Evolutionary conservation across 2,797 vertebrate genomes (phyloP), one percentile per base, ranked within the genome.

Genomic region (Jordanella pulchra): DNA sequence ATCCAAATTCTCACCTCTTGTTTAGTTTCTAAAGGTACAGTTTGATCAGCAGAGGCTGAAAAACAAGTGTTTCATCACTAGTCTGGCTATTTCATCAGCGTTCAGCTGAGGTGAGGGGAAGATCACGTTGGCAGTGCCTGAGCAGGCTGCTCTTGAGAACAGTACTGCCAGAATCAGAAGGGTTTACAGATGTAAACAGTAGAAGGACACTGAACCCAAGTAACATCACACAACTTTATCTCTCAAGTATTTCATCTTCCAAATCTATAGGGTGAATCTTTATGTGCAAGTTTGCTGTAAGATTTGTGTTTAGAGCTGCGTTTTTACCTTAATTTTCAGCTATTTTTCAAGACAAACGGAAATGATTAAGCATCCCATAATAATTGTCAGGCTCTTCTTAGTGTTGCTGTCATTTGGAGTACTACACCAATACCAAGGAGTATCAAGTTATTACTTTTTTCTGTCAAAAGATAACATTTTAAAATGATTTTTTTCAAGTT

Each of bases 21-120:
- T 48, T 75, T 42, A 64, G 65, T 28, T 79, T 44, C 51, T 79
- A 9, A 27, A 63, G 63, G 69, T 71, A 56, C 60, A 75, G 48
- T 81, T 80, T 78, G 72, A 85, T 82, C 74, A 71, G 67, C 67
- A 79, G 82, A 72, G 58, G 53, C 53, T 69, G 45, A 81, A 86
- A 82, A 84, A 71, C 70, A 67, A 77, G 69, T 32, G 65, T 82
- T 88, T 87, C 82, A 86, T 80, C 77, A 83, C 72, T 58, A 67
- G 45, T 66, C 64, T 71, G 39, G 44, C 27, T 80, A 58, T 88
- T 89, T 86, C 78, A 80, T 89, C 81, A 87, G 42, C 72, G 78
- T 61, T 86, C 71, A 69, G 60, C 73, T 72, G 18, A 79, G 70
- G 50, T 78, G 48, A 45, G 69, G 51, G 35, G 56, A 51, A 81